phyloP scores from a whole-genome alignment of 2,797 vertebrate genomes.

The Picus viridis region DNA sequence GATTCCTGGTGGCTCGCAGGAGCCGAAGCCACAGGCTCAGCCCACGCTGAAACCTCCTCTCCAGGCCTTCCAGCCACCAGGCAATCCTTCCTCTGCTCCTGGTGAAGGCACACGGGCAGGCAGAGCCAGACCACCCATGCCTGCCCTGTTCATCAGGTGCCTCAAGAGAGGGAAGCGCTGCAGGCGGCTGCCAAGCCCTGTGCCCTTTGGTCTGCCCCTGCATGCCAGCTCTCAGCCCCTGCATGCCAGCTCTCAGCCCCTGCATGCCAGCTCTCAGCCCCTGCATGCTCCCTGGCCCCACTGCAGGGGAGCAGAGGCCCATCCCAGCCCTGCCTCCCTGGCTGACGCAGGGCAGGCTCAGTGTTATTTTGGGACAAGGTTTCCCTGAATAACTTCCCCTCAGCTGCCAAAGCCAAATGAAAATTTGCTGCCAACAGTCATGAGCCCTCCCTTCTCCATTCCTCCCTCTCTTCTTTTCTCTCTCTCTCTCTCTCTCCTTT shows the following conservation, averaged over 20 bases:
- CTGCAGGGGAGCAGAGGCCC: background rate
- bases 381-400: constrained; percentile 5
- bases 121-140: background rate
- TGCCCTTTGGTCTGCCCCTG: background rate
- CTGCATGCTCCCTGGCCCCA: background rate
- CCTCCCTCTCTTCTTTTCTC: background rate
- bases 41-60: background rate
- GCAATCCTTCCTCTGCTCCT: background rate
- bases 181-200: background rate
- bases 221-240: no score
- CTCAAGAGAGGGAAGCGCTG: background rate
- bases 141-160: background rate
- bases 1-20: background rate
- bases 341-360: background rate
- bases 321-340: background rate
- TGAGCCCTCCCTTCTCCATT: background rate
- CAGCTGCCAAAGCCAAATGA: constrained; percentile 10
- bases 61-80: background rate
- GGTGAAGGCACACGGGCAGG: background rate
- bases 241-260: no score
- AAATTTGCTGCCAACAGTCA: constrained; percentile 19
- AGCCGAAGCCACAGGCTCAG: background rate
- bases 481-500: background rate
- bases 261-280: background rate
- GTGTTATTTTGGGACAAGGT: background rate